Base-by-base conservation (phyloP, 2,888 invertebrate species). In the Stegana nigrithorax region DNA sequence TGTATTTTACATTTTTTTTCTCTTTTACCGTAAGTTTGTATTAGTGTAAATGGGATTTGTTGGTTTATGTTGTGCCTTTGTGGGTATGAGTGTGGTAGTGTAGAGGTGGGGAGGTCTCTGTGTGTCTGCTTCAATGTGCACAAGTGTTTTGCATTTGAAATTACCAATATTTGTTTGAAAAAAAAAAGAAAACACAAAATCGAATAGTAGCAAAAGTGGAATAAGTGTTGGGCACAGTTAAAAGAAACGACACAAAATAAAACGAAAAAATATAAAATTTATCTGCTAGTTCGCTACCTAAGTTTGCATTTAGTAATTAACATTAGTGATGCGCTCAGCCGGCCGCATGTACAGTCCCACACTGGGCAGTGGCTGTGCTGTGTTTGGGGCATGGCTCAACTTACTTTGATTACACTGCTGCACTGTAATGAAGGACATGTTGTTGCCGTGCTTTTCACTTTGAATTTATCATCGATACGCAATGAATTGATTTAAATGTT, bases 1-100 rank as follows among this genome's bases (percentile, higher is more conserved):
- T 21, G 14, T 45, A 19, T 59, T 29, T 44, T 59, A 47, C 36
- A 55, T 53, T 8, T 21, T 32, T 26, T 12, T 39, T 4, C 39
- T 39, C 17, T 39, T 39, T 17, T 14, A 55, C 32, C 32, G 36
- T 55, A 55, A 55, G 26, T n/a, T 5, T 56, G 57, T 44, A 57
- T 36, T 47, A 23, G 21, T 57, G 55, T 50, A 59, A 59, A 59
- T 59, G 59, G 59, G 59, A 59, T 45, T 58, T 58, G 58, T 23
- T 21, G 6, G 58, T 25, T n/a, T 58, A 44, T 23, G 19, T 23
- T 29, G 10, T n/a, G 8, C 8, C 19, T 21, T 19, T 32, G 32
- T 5, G n/a, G 39, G 39, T 10, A 6, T 36, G 36, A 14, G 36
- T 36, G n/a, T n/a, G n/a, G n/a, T n/a, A 44, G 14, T 26, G 51